A percentile compares a stretch with the other conserved stretches of the same genome.
These are phyloP conservation scores for Embidobia sp. DNA, from an alignment of 2,888 invertebrate species.

Conservation along the genomic window DNA sequence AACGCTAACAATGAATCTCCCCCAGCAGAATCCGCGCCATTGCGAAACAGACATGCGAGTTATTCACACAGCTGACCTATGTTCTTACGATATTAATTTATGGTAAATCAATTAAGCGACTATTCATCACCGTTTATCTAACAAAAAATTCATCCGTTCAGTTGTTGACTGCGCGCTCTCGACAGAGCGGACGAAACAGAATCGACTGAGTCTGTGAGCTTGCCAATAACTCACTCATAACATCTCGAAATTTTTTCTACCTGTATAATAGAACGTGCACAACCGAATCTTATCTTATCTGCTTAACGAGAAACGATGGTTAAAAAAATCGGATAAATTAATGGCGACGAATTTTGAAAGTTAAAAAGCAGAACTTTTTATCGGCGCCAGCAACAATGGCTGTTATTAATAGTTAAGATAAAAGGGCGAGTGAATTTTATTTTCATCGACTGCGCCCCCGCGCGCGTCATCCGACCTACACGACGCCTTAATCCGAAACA, in stretches of 20 bases:
- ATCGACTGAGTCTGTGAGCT: slow-evolving; percentile 21
- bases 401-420: slow-evolving; percentile 71
- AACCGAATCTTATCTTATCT: slow-evolving; percentile 48
- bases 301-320: slow-evolving; percentile 4
- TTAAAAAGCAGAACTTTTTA: slow-evolving; percentile 26
- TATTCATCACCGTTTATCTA: slow-evolving; percentile 54
- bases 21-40: slow-evolving; percentile 12
- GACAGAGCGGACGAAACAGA: slow-evolving; percentile 2
- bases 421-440: slow-evolving; percentile 72
- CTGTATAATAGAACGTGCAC: slow-evolving; percentile 8
- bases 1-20: slow-evolving; percentile 19
- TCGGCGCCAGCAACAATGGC: slow-evolving; percentile 28
- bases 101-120: slow-evolving; percentile 56
- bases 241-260: slow-evolving; percentile 29
- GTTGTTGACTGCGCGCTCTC: slow-evolving; percentile 13
- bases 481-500: slow-evolving; percentile 27
- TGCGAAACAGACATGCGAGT: slow-evolving; percentile 37
- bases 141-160: slow-evolving; percentile 44
- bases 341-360: slow-evolving; percentile 29
- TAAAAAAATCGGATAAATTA: slow-evolving; percentile 35
- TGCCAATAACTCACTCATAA: slow-evolving; percentile 29
- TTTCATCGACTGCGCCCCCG: slow-evolving; percentile 70
- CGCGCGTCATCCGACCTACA: slow-evolving; percentile 29
- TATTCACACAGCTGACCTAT: slow-evolving; percentile 55
- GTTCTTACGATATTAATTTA: slow-evolving; percentile 48